These are phyloP conservation scores for Lepus townsendii DNA, from an alignment of 2,797 vertebrate genomes.

Conservation along the genomic window DNA sequence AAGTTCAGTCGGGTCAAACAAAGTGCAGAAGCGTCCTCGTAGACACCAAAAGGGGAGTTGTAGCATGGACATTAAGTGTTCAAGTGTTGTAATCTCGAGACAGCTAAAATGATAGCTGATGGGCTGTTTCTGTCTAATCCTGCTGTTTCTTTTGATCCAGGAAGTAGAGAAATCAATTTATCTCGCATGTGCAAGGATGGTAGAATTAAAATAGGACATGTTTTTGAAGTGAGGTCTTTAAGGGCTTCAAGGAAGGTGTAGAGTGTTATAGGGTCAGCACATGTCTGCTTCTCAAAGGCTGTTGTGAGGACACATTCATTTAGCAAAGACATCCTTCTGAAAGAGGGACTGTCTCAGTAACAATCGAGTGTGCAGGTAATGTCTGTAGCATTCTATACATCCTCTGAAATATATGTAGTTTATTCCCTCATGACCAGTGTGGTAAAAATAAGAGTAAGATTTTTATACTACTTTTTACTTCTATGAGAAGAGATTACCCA, in stretches of 20 bases:
- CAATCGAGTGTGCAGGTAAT: constrained; percentile 63
- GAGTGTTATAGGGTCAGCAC: constrained; percentile 70
- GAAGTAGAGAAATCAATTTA: constrained; percentile 82
- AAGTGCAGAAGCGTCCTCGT: constrained; percentile 92
- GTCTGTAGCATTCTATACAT: neutral
- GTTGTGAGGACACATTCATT: constrained; percentile 74
- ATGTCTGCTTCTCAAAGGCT: constrained; percentile 72
- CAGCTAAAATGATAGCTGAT: constrained; percentile 68
- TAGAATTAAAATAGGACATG: constrained; percentile 83
- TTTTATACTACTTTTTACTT: constrained; percentile 1
- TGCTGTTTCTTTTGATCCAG: constrained; percentile 80
- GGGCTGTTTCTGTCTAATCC: constrained; percentile 75
- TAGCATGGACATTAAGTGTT: constrained; percentile 72
- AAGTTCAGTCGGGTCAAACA: constrained; percentile 94
- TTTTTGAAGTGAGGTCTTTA: constrained; percentile 85
- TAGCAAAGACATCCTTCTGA: constrained; percentile 78
- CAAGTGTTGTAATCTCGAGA: constrained; percentile 48
- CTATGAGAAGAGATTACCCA: neutral
- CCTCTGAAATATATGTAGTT: constrained; percentile 4
- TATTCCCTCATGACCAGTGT: constrained; percentile 37
- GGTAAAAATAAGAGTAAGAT: constrained; percentile 37
- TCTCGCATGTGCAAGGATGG: constrained; percentile 79
- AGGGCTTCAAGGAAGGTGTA: constrained; percentile 77
- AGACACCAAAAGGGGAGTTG: constrained; percentile 81
- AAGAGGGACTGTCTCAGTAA: constrained; percentile 15